Evolutionary conservation across 1,140 invertebrate species (phyloP), one percentile per base, ranked within the genome.

Genomic region (Neelides sp.): DNA sequence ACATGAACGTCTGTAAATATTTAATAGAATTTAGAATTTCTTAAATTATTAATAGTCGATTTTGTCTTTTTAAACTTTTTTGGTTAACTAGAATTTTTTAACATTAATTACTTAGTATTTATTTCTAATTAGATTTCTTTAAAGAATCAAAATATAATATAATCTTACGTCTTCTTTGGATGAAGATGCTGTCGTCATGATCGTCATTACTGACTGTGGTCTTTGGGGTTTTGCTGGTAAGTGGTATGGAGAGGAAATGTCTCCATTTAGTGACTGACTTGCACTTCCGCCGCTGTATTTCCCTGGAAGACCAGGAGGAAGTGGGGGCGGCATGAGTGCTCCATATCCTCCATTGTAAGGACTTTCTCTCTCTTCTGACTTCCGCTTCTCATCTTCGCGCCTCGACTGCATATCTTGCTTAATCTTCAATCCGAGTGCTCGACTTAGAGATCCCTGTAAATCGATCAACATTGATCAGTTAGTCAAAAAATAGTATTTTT

Each of bases 381-480:
- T 59, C 42, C 48, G 47, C 44, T 53, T 50, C 23, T 50, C 42
- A n/a, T 48, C 44, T 36, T 62, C 45, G 20, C 47, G 53, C 23
- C 53, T 48, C 19, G 55, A 55, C 23, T 58, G 57, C 23, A 71
- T 50, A 35, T 69, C 69, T 49, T 67, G 76, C 56, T 78, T 78
- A 1, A 75, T 69, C 54, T 76, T 76, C 13, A 82, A 66, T 27
- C 83, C 81, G 30, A 86, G 72, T 12, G 81, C 83, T 55, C 81
- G 72, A 48, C 79, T 80, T 62, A 85, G 70, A 30, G 82, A 84
- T 35, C 82, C 82, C 82, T 85, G 70, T 42, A 51, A 41, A 58
- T 36, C 40, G 45, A 46, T 39, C 2, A 34, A 26, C n/a, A n/a
- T n/a, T 23, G 24, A 26, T 35, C n/a, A n/a, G n/a, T n/a, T n/a